Base-by-base conservation (phyloP, 2,888 invertebrate species). In the Macrostomum cliftonense region DNA sequence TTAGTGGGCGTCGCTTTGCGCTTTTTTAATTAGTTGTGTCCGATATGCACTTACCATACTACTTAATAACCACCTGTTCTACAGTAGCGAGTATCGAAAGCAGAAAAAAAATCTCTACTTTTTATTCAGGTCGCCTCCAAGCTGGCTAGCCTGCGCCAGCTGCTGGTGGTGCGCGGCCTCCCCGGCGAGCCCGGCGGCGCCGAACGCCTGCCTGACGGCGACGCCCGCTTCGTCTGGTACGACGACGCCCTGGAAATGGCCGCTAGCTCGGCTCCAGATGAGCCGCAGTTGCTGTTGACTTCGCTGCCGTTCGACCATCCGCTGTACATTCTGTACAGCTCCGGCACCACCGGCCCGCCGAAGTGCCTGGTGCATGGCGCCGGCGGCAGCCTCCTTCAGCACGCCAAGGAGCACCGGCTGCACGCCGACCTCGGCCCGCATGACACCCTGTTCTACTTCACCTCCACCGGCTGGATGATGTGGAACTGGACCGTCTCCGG, bases 401-500 rank as follows among this genome's bases (percentile, higher is more conserved):
- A 76, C 57, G 57, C 74, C 39, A 73, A 74, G 55, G 76, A 77
- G 56, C 76, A 76, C 58, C 49, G 71, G 11, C 61, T 77, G 17
- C 76, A 76, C 55, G 68, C 71, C 39, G 68, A 74, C 59, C 65
- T 74, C 57, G 60, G 57, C 9, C 54, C 63, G 37, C 60, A 65
- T 37, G 76, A 77, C 59, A 63, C 71, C 20, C 67, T 76, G 56
- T 62, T 76, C 47, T 76, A 75, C 61, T 77, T 74, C 61, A 76
- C 76, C 14, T 76, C 75, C 5, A 70, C 73, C 36, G 76, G 76
- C 16, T 76, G 76, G 76, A 77, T 77, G 75, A 76, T 76, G 75
- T 77, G 76, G 74, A 76, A 77, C 58, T 77, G 76, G 76, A 59
- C 71, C 48, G 71, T 75, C 28, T 64, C 70, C 1, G 64, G 67